phyloP scores from a whole-genome alignment of 1,140 invertebrate species.

The Hycleus cichorii region DNA sequence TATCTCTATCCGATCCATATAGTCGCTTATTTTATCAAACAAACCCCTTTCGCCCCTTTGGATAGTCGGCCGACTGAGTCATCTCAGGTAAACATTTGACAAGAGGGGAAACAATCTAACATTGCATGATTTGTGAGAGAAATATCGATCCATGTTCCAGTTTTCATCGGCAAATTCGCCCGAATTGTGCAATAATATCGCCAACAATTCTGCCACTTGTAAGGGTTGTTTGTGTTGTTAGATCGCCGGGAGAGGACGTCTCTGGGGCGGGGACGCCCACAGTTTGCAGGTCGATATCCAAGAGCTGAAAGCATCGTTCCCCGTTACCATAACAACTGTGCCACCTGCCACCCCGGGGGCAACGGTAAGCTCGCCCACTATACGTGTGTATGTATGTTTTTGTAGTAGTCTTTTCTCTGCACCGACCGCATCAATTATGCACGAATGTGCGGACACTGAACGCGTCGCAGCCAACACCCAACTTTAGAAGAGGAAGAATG shows the following conservation, averaged over 20 bases:
- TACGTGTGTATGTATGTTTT: too few species aligned
- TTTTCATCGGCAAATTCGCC: background rate
- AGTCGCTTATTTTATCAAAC: too few species aligned
- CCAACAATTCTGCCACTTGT: background rate
- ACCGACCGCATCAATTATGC: constrained; percentile 15
- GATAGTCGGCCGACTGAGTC: constrained; percentile 8
- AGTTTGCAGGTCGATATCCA: constrained; percentile 13
- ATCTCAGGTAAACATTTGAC: constrained; percentile 19
- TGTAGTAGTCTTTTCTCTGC: constrained; percentile 4
- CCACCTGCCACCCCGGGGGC: constrained; percentile 7
- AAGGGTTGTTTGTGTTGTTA: background rate
- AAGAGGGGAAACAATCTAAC: constrained; percentile 5
- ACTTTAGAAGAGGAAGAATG: background rate
- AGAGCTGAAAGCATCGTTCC: constrained; percentile 12
- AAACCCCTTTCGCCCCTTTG: background rate
- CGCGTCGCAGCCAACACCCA: constrained; percentile 11
- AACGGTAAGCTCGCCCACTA: background rate
- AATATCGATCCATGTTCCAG: constrained; percentile 4
- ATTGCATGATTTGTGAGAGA: constrained; percentile 11
- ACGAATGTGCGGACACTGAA: constrained; percentile 13
- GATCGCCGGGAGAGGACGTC: constrained; percentile 9
- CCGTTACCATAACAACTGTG: background rate
- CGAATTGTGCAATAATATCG: background rate
- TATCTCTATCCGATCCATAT: background rate
- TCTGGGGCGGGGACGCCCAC: constrained; percentile 9